Evolutionary conservation across 2,888 invertebrate genomes (phyloP).

Genomic region (Chelonus formosanus): DNA sequence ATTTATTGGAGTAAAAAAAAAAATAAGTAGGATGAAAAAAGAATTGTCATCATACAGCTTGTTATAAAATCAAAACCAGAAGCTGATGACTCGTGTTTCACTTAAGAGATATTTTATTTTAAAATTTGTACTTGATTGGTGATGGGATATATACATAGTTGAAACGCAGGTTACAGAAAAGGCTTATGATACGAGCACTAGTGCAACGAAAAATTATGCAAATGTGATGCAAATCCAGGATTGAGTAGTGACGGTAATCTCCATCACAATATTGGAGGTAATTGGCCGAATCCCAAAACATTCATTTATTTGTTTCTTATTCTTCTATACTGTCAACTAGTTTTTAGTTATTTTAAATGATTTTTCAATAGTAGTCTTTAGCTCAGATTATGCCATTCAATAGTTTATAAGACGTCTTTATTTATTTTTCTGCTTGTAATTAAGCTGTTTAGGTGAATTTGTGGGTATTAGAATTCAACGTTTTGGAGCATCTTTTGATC

Average conservation of each 20-base stretch:
- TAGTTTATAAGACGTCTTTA: no score
- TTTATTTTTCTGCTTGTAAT: no score
- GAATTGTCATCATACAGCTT: conserved; percentile 11
- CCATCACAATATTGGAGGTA: conserved; percentile 64
- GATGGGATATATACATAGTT: background rate
- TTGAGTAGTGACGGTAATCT: conserved; percentile 60
- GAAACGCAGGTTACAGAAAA: conserved; percentile 37
- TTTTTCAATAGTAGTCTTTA: conserved; percentile 5
- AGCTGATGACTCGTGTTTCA: conserved; percentile 16
- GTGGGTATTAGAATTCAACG: no score
- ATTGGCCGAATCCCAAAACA: conserved; percentile 53
- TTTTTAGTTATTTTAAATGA: conserved; percentile 19
- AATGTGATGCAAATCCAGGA: conserved; percentile 62
- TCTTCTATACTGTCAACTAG: conserved; percentile 31
- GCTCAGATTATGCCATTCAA: background rate
- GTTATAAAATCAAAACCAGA: conserved; percentile 16
- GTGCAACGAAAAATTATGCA: conserved; percentile 63
- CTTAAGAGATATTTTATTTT: background rate
- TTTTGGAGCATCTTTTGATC: no score
- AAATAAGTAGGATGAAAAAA: background rate
- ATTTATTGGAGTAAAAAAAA: conserved; percentile 1
- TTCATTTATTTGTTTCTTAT: conserved; percentile 40
- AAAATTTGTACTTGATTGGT: background rate
- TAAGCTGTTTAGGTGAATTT: no score
- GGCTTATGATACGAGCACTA: conserved; percentile 39